phyloP scores from a whole-genome alignment of 1,140 invertebrate genomes.

The Drosophila lacertosa region DNA sequence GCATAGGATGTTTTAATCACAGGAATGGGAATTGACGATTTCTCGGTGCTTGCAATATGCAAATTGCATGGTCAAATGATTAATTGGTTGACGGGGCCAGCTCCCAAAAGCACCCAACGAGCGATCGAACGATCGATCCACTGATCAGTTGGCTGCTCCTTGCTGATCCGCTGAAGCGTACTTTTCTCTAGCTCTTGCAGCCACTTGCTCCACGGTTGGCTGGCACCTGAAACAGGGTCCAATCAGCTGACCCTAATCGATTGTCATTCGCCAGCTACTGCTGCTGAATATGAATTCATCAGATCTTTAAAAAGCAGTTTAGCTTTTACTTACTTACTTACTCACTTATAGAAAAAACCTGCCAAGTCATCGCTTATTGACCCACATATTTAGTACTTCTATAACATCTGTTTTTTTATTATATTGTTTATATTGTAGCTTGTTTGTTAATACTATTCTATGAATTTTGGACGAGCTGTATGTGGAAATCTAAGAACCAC shows the following conservation, averaged over 20 bases:
- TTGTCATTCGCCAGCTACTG: slow-evolving; percentile 60
- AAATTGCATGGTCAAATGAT: slow-evolving; percentile 75
- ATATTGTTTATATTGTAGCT: no score
- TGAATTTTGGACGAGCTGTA: no score
- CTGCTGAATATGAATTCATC: slow-evolving; percentile 52
- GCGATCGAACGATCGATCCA: slow-evolving; percentile 51
- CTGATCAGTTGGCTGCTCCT: slow-evolving; percentile 61
- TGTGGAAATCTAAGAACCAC: no score
- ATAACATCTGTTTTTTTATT: no score
- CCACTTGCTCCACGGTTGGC: slow-evolving; percentile 24
- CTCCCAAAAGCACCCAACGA: no score
- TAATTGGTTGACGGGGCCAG: slow-evolving; percentile 73
- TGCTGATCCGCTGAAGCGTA: no score
- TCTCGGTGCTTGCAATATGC: slow-evolving; percentile 42
- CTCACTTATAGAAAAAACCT: no score
- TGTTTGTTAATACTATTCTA: no score
- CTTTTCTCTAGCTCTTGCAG: slow-evolving; percentile 43
- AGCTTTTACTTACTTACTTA: slow-evolving; percentile 59
- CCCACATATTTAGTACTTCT: slow-evolving; percentile 39
- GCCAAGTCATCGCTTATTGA: slow-evolving; percentile 74
- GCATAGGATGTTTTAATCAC: no score
- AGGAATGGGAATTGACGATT: no score
- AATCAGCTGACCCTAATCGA: slow-evolving; percentile 69
- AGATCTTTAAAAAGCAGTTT: slow-evolving; percentile 47
- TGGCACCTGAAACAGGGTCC: slow-evolving; percentile 22